A percentile compares a stretch with the other conserved stretches of the same genome.
Evolutionary conservation across 2,113 vertebrate species (phyloP).

Genomic region (Larimichthys polyactis): DNA sequence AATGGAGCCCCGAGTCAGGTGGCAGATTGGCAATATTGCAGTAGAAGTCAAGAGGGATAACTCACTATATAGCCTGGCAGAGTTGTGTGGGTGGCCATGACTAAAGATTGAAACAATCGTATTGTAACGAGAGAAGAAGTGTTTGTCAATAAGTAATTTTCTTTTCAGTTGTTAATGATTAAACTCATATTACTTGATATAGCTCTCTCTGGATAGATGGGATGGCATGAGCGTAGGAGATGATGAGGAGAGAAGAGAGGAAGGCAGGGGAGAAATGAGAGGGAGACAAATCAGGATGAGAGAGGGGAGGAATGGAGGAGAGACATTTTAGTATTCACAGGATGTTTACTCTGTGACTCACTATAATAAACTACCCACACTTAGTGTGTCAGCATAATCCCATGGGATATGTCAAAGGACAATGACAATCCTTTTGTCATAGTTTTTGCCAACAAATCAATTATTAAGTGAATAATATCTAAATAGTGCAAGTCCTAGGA

Average conservation of each 20-base stretch:
- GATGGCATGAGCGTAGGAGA: neutral
- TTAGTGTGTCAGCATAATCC: conserved; percentile 25
- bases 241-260: neutral
- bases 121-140: conserved; percentile 29
- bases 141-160: conserved; percentile 66
- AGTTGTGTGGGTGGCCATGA: conserved; percentile 2
- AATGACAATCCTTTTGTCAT: conserved; percentile 3
- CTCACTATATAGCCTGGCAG: conserved; percentile 19
- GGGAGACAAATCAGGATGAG: neutral
- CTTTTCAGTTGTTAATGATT: conserved; percentile 41
- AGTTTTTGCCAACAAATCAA: conserved; percentile 7
- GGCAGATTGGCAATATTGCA: conserved; percentile 31
- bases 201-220: conserved; percentile 15
- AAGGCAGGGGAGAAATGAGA: neutral
- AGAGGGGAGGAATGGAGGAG: neutral
- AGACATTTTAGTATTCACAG: conserved; percentile 2
- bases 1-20: conserved; percentile 51
- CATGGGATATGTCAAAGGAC: conserved; percentile 7
- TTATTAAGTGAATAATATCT: conserved; percentile 6
- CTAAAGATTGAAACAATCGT: conserved; percentile 34
- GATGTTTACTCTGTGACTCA: neutral
- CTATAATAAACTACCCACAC: neutral
- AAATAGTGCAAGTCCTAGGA: conserved; percentile 6
- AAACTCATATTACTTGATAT: conserved; percentile 38
- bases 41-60: conserved; percentile 32